Evolutionary conservation across 2,113 vertebrate species (phyloP).

Genomic region (Neodontobutis hainanensis): DNA sequence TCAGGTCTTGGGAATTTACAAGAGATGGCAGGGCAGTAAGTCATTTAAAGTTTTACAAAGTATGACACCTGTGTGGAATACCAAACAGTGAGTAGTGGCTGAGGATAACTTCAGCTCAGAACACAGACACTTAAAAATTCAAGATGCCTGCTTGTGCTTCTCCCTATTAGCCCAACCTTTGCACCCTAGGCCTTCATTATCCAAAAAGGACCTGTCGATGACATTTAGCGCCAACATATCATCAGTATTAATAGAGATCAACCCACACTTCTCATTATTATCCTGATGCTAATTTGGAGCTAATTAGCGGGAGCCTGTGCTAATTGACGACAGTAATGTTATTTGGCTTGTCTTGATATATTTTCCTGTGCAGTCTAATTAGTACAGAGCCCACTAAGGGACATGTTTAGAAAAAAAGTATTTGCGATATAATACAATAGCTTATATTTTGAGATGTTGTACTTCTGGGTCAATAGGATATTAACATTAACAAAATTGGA

Average conservation of each 20-base stretch:
- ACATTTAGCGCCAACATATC: constrained; percentile 56
- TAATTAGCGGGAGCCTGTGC: constrained; percentile 41
- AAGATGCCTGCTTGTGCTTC: constrained; percentile 10
- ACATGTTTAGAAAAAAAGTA: background rate
- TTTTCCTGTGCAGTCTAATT: constrained; percentile 12
- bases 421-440: background rate
- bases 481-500: too few species aligned
- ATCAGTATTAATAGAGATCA: constrained; percentile 50
- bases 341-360: constrained; percentile 26
- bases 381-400: too few species aligned
- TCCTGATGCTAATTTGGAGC: constrained; percentile 35
- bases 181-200: constrained; percentile 58
- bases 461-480: too few species aligned
- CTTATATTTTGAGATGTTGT: too few species aligned
- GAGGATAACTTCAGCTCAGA: constrained; percentile 24
- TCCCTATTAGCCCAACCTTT: constrained; percentile 38
- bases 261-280: constrained; percentile 41
- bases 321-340: constrained; percentile 48
- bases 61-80: constrained; percentile 67
- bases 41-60: constrained; percentile 77
- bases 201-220: constrained; percentile 48
- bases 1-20: constrained; percentile 68
- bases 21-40: constrained; percentile 63
- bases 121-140: constrained; percentile 29
- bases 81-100: constrained; percentile 45